Evolutionary conservation across 1,140 invertebrate species (phyloP).

Genomic region (Camponotus pennsylvanicus): DNA sequence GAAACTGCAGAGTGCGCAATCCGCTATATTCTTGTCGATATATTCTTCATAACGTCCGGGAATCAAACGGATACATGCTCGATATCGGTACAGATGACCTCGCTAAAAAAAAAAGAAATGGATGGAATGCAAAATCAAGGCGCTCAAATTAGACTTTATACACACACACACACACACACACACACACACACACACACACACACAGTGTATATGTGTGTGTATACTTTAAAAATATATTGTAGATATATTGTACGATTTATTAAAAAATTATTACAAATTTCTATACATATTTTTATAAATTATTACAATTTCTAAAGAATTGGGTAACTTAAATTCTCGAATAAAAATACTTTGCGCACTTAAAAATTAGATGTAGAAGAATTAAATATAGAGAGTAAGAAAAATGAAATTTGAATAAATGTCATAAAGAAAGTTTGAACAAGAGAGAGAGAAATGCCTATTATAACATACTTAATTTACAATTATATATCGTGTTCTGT

Average conservation of each 20-base stretch:
- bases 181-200: too few species aligned
- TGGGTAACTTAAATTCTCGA: background rate
- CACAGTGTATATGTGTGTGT: background rate
- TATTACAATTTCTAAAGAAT: background rate
- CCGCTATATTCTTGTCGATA: slow-evolving; percentile 36
- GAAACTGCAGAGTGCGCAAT: slow-evolving; percentile 32
- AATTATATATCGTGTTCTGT: slow-evolving; percentile 14
- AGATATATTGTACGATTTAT: background rate
- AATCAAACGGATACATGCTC: slow-evolving; percentile 43
- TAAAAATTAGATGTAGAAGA: too few species aligned
- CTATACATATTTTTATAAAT: background rate
- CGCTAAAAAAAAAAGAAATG: background rate
- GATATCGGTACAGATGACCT: background rate
- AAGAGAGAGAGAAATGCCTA: background rate
- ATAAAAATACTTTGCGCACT: background rate
- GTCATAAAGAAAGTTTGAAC: background rate
- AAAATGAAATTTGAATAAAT: background rate
- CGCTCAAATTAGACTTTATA: background rate
- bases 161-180: too few species aligned
- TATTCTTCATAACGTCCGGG: slow-evolving; percentile 41
- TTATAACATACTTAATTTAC: background rate
- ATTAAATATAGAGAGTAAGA: too few species aligned
- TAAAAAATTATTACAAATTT: background rate
- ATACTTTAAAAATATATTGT: background rate
- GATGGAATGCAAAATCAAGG: slow-evolving; percentile 28